Evolutionary conservation across 2,888 invertebrate species (phyloP), one percentile per base, ranked within the genome.

Genomic region (Fabriciana adippe): DNA sequence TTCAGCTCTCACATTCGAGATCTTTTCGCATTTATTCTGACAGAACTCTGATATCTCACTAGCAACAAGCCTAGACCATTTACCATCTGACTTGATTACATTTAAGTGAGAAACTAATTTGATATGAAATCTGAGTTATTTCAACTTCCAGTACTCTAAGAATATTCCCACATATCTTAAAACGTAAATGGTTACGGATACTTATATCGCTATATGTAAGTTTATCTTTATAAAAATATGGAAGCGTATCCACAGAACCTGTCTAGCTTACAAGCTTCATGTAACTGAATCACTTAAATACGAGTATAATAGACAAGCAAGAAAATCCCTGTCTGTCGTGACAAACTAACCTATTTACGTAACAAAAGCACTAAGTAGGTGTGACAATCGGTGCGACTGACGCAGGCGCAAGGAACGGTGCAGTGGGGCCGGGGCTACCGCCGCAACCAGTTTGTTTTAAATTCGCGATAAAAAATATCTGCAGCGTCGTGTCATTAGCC

Each of bases 401-500:
- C 75, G 73, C 75, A 71, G 71, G 70, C 53, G 66, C 64, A 63
- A 31, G 47, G 59, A n/a, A 55, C n/a, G 31, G 54, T 45, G 67
- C 53, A 72, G 62, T 53, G 71, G 63, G 62, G 60, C 53, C 69
- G 70, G 68, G 70, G 76, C 74, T 70, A 73, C 81, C 76, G 81
- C 79, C 80, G 79, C 81, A 87, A 87, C 88, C 88, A 84, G 89
- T 89, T 89, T 88, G 81, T 88, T 89, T 89, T 87, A 89, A 88
- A 88, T 89, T 90, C 84, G 88, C 89, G 87, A 90, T 89, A 90
- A 89, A 89, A 89, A 88, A 87, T 83, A 87, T 87, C 82, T 88
- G 89, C 89, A 85, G 81, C 86, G 80, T 87, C 86, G 90, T 90
- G 90, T 90, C 91, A 90, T 90, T 90, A 90, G 88, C 89, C 89